Conservation (phyloP, 2,797 vertebrate genomes). For the Morus bassanus region DNA sequence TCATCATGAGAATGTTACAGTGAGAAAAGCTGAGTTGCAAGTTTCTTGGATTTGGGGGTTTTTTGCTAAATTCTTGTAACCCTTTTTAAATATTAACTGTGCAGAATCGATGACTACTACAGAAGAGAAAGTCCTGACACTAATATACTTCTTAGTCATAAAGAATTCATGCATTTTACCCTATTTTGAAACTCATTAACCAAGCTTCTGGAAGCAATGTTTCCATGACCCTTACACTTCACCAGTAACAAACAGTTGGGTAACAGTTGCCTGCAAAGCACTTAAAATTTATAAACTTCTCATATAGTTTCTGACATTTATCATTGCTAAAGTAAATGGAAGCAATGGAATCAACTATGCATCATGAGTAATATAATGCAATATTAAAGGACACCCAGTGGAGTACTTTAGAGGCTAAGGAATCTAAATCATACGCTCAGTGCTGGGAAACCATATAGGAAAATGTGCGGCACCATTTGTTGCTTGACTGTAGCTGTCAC, state of each 20-base stretch:
- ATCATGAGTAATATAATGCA: constrained; percentile 61
- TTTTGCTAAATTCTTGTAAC: background rate
- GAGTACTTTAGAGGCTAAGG: constrained; percentile 40
- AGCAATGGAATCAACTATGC: constrained; percentile 55
- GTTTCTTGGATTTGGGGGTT: background rate
- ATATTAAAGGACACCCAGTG: constrained; percentile 63
- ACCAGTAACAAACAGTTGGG: constrained; percentile 21
- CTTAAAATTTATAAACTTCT: constrained; percentile 62
- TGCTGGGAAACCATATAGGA: constrained; percentile 44
- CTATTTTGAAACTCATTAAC: constrained; percentile 32
- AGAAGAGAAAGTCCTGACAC: constrained; percentile 3
- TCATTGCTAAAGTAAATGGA: constrained; percentile 68
- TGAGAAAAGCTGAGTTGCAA: background rate
- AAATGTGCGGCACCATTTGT: constrained; percentile 32
- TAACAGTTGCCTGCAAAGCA: constrained; percentile 46
- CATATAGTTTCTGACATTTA: constrained; percentile 22
- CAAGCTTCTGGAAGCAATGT: constrained; percentile 19
- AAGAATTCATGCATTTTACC: constrained; percentile 40
- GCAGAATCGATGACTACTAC: background rate
- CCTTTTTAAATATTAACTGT: constrained; percentile 31
- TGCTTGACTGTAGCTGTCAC: constrained; percentile 24
- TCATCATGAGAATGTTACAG: background rate
- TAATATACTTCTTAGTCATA: background rate
- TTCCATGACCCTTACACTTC: background rate
- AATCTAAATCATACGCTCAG: constrained; percentile 48